Base-by-base conservation (phyloP, 2,113 vertebrate species). In the Equus quagga region DNA sequence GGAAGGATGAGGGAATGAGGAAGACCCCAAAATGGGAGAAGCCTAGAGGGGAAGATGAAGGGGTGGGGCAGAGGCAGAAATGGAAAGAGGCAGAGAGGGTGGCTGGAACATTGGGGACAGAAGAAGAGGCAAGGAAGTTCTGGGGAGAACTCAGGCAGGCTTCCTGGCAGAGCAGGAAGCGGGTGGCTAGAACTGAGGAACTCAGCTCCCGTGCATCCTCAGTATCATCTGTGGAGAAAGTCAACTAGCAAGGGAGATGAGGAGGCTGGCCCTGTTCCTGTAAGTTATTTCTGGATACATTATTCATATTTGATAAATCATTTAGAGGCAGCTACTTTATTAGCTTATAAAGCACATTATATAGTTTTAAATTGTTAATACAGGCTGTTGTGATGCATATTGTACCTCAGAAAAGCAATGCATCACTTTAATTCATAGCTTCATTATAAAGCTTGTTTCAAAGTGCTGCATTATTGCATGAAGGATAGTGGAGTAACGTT, bases 271-370 rank as follows among this genome's bases (percentile, higher is more conserved):
- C 92, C 86, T 94, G 60, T 93, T 96, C 96, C 96, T 90, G 83
- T 98, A 96, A 97, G 96, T 97, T 98, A 96, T 98, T 97, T 97
- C 97, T 97, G 75, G 84, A 98, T 98, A 76, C 96, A 98, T 98
- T 98, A 98, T 98, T 98, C 96, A 98, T 96, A 97, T 95, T 97
- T 98, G 98, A 97, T 98, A 97, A 98, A 98, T 98, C 98, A 98
- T 95, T 98, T 96, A 98, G 80, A 97, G 76, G 95, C 89, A 97
- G 94, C 88, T 97, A 97, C 92, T 98, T 98, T 98, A 98, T 98
- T 98, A 98, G 98, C 97, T 98, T 98, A 98, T 97, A 98, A 98
- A 98, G 96, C 94, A 97, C 96, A 97, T 97, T 97, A 98, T 97
- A 96, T 94, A 92, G 96, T 94, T 97, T 98, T 97, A 98, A 98